Base-by-base conservation (phyloP, 2,888 invertebrate species). In the Athrips mouffetella region DNA sequence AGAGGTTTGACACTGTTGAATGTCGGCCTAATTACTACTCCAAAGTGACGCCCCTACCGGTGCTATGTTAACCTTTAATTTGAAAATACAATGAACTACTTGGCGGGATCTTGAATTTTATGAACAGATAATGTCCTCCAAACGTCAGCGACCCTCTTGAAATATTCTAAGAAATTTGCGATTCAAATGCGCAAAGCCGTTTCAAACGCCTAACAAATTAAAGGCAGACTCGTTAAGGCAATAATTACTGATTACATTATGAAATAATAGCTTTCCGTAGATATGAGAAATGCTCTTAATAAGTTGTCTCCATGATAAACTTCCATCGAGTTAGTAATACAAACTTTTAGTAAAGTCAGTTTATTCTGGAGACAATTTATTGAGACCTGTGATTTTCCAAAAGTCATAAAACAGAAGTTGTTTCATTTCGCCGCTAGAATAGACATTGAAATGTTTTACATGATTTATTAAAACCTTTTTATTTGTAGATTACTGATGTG, bases 141-240 rank as follows among this genome's bases (percentile, higher is more conserved):
- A 83, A 80, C 80, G 82, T 76, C 73, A 76, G 78, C 78, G 77
- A 80, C 86, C 84, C 85, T 85, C 83, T 74, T 77, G 78, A 84
- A 87, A 86, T 87, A 86, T 87, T 87, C 82, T 82, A 76, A 85
- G 85, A 83, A 87, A 88, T 88, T 88, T 88, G 87, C 78, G 86
- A 87, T 87, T 88, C 87, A 88, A 88, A 88, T 88, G 78, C 80
- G 83, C 70, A 82, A 86, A 87, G 87, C 86, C 87, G 86, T 87
- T 86, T 87, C 81, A 84, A 85, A 87, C 85, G 86, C 84, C 87
- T 87, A 83, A 87, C 87, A 87, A 88, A 88, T 88, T 87, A 86
- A 84, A 85, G 81, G 79, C 83, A 74, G 82, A 79, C 85, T 86
- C 84, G 87, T 84, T 85, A 83, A 80, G 79, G 81, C 78, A 76